These are phyloP conservation scores for Eurytoma adleriae DNA, from an alignment of 2,888 invertebrate genomes.

Conservation along the genomic window DNA sequence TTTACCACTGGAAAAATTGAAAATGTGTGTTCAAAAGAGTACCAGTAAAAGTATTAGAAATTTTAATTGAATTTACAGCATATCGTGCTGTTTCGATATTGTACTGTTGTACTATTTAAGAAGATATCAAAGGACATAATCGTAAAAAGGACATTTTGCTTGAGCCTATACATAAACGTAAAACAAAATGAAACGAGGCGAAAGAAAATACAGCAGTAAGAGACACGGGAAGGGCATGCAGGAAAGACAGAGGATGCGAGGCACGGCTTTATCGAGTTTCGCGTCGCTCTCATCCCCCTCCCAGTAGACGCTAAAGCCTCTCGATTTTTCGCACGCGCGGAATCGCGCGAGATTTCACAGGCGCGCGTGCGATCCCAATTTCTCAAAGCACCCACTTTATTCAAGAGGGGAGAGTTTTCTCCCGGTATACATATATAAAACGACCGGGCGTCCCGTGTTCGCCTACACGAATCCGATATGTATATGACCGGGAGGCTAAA, in stretches of 20 bases:
- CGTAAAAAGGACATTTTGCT: neutral
- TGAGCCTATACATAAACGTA: neutral
- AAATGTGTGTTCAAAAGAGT: conserved; percentile 30
- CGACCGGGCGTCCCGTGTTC: conserved; percentile 18
- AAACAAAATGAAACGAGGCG: neutral
- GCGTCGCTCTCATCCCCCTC: neutral
- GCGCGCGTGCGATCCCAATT: conserved; percentile 43
- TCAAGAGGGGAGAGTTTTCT: neutral
- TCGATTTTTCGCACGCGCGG: conserved; percentile 48
- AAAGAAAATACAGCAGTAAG: conserved; percentile 4
- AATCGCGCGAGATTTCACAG: conserved; percentile 42
- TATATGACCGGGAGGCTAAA: conserved; percentile 24
- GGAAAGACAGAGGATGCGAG: conserved; percentile 2
- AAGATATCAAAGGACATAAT: too few species aligned
- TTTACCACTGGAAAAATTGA: conserved; percentile 24
- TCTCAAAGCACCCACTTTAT: conserved; percentile 44
- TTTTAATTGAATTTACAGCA: too few species aligned
- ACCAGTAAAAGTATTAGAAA: too few species aligned
- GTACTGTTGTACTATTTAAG: too few species aligned
- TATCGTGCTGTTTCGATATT: too few species aligned
- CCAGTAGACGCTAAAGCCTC: conserved; percentile 43
- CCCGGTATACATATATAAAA: conserved; percentile 33
- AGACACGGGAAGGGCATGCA: neutral
- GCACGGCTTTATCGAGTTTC: conserved; percentile 38
- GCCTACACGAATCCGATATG: conserved; percentile 36